Percentiles rank a stretch among this genome's conserved stretches.
phyloP scores from a whole-genome alignment of 64 coral and sea anemone genomes.

The Porites lutea region DNA sequence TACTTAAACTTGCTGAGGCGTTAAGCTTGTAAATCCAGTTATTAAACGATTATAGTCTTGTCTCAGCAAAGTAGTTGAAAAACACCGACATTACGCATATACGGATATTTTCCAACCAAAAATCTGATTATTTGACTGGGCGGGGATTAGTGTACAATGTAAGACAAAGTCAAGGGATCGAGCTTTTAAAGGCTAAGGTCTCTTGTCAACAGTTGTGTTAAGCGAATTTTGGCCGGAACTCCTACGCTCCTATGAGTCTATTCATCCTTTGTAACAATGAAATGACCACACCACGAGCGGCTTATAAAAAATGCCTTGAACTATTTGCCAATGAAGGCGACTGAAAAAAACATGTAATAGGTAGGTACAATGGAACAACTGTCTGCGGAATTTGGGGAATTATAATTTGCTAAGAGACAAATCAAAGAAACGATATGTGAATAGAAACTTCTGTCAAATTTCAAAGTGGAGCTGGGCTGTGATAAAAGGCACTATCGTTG shows the following conservation, averaged over 20 bases:
- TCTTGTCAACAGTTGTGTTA: neutral
- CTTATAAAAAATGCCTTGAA: neutral
- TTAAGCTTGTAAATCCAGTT: neutral
- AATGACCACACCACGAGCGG: neutral
- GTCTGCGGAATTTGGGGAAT: neutral
- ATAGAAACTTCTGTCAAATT: neutral
- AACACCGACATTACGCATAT: neutral
- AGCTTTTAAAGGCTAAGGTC: neutral
- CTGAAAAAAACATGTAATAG: too few relatives aligned
- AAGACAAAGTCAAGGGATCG: neutral
- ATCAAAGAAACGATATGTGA: neutral
- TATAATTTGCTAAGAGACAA: neutral
- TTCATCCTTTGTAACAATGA: slow-evolving; percentile 5
- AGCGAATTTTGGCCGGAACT: neutral
- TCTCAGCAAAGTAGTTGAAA: neutral
- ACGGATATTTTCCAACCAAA: neutral
- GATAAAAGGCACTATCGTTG: neutral
- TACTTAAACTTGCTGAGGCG: slow-evolving; percentile 10
- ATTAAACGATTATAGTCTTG: neutral
- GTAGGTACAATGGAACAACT: neutral
- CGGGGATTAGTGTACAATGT: neutral
- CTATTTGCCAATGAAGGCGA: neutral
- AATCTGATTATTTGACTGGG: neutral
- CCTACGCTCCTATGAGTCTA: neutral
- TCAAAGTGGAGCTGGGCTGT: neutral